A percentile compares a stretch with the other conserved stretches of the same genome.
phyloP scores from a whole-genome alignment of 2,113 vertebrate species.

The Caloenas nicobarica region DNA sequence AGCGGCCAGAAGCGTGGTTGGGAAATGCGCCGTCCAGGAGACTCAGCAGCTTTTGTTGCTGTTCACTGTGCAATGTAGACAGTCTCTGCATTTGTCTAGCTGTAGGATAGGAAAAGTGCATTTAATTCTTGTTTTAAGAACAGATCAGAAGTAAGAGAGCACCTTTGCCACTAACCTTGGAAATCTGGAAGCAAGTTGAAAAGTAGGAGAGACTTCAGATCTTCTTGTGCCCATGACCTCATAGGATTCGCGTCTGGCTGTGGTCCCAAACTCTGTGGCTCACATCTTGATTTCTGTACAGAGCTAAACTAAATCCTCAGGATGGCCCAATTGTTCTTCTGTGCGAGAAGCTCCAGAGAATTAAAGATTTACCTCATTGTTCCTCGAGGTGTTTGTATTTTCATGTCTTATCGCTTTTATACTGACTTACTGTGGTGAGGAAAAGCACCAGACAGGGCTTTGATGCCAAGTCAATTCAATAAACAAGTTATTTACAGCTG shows the following conservation, averaged over 20 bases:
- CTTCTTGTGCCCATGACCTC: neutral
- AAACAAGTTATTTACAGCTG: neutral
- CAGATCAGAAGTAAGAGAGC: neutral
- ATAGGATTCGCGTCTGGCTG: neutral
- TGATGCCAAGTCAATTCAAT: neutral
- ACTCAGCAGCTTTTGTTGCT: neutral
- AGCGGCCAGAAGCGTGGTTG: rapidly evolving
- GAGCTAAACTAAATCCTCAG: neutral
- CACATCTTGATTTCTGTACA: neutral
- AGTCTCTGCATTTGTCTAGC: neutral
- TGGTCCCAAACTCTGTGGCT: neutral
- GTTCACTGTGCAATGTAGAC: neutral
- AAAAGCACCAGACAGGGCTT: neutral
- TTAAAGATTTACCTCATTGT: neutral
- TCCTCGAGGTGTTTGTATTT: neutral
- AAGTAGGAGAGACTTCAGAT: neutral
- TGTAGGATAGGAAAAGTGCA: neutral
- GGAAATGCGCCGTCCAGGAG: neutral
- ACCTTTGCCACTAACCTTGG: neutral
- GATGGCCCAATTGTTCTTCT: neutral
- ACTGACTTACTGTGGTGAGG: neutral
- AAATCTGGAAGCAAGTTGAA: neutral
- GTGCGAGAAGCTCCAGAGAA: neutral
- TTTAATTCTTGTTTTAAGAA: neutral
- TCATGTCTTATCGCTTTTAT: neutral